Evolutionary conservation across 2,888 invertebrate species (phyloP).

Genomic region (Zaprionus lineosus): DNA sequence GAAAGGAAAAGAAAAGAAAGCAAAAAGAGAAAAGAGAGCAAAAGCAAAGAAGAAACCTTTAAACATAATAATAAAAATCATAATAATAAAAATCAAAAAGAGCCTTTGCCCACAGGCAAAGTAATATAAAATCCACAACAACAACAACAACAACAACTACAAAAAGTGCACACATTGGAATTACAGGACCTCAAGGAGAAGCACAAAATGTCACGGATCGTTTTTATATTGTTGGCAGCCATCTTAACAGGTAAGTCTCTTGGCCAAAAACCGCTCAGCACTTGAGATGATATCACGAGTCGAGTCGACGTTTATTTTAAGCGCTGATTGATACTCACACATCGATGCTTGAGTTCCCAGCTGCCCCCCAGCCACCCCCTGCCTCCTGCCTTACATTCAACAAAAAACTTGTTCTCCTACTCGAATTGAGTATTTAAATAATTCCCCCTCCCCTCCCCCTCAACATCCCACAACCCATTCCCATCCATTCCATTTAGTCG

Average conservation of each 20-base stretch:
- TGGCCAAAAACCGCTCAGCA: conserved; percentile 21
- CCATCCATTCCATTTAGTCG: not conserved
- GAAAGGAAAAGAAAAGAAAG: conserved; percentile 2
- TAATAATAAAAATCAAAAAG: conserved; percentile 29
- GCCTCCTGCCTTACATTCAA: too few relatives aligned
- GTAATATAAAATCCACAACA: conserved; percentile 23
- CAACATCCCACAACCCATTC: too few relatives aligned
- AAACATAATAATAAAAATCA: conserved; percentile 28
- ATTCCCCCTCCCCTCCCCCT: too few relatives aligned
- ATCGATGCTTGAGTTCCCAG: too few relatives aligned
- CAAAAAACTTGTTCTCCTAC: conserved; percentile 47
- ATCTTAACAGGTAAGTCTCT: conserved; percentile 79
- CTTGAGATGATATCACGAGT: conserved; percentile 65
- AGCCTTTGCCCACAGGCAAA: conserved; percentile 38
- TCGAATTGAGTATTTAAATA: not conserved
- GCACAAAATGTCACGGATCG: conserved; percentile 68
- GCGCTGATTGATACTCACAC: conserved; percentile 60
- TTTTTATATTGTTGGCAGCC: conserved; percentile 74
- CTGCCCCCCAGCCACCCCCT: too few relatives aligned
- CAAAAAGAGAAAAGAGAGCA: not conserved
- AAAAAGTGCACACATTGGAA: conserved; percentile 53
- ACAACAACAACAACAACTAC: too few relatives aligned
- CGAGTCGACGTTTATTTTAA: conserved; percentile 54
- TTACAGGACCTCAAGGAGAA: conserved; percentile 29
- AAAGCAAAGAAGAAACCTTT: conserved; percentile 7